Evolutionary conservation across 2,113 vertebrate species (phyloP).

Genomic region (Cololabis saira): DNA sequence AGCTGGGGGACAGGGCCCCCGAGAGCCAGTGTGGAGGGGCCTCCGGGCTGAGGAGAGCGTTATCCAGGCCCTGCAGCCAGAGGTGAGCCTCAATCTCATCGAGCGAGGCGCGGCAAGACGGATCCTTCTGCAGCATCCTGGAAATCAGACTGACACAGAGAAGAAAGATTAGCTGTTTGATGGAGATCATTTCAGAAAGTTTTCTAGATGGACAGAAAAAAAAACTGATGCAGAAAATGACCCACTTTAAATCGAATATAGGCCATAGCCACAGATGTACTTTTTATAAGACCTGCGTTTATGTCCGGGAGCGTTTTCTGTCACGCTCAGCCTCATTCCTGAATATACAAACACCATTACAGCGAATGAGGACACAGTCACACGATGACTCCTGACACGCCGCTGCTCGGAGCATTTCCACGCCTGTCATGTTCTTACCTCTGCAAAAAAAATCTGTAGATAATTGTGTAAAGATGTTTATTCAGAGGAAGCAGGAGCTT

Average conservation of each 20-base stretch:
- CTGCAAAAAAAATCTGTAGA: neutral
- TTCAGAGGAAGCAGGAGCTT: neutral
- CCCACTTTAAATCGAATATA: neutral
- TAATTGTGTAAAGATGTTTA: neutral
- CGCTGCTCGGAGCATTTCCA: neutral
- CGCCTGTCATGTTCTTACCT: neutral
- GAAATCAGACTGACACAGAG: slow-evolving; percentile 83
- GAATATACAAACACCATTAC: slow-evolving; percentile 28
- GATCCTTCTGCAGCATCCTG: slow-evolving; percentile 89
- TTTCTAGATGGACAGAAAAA: neutral
- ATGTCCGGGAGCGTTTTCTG: slow-evolving; percentile 41
- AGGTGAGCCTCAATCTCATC: slow-evolving; percentile 84
- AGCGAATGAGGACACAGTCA: slow-evolving; percentile 46
- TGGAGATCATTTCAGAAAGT: neutral
- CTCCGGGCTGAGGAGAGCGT: slow-evolving; percentile 78
- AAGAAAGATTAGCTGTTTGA: slow-evolving; percentile 11
- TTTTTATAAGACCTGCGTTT: neutral
- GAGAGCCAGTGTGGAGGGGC: slow-evolving; percentile 69
- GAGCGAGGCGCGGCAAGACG: slow-evolving; percentile 81
- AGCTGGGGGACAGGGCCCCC: slow-evolving; percentile 64
- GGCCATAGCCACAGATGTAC: neutral
- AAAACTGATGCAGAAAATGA: neutral
- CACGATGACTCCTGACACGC: slow-evolving; percentile 23
- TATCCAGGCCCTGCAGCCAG: slow-evolving; percentile 87
- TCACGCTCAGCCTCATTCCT: slow-evolving; percentile 7